phyloP scores from a whole-genome alignment of 2,113 vertebrate species.

The Corydoras sp. region DNA sequence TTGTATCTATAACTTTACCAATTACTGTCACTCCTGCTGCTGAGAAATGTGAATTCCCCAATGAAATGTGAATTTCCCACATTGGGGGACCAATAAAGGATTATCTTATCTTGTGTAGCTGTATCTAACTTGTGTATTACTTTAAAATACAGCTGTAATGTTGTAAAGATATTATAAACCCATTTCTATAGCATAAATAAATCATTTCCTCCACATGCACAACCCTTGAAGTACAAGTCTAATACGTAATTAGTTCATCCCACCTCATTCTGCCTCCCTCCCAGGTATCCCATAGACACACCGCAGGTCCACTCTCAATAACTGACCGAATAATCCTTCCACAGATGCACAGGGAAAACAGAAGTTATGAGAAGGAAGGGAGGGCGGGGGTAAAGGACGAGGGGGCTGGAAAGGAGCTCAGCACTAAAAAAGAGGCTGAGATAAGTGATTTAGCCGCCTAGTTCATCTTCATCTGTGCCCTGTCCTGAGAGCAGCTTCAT shows the following conservation, averaged over 20 bases:
- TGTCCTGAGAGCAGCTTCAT: constrained; percentile 68
- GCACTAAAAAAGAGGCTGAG: constrained; percentile 53
- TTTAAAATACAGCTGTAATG: too few species aligned
- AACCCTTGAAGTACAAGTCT: too few species aligned
- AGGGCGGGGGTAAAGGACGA: constrained; percentile 31
- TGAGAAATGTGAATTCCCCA: too few species aligned
- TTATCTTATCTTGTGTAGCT: too few species aligned
- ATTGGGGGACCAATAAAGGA: too few species aligned
- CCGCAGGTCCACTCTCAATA: constrained; percentile 24
- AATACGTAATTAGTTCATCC: not conserved
- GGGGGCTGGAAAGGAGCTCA: constrained; percentile 28
- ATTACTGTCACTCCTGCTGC: too few species aligned
- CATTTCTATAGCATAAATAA: not conserved
- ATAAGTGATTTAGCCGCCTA: constrained; percentile 66
- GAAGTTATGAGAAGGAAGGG: not conserved
- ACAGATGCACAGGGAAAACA: constrained; percentile 4
- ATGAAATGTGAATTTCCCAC: too few species aligned
- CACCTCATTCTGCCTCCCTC: not conserved
- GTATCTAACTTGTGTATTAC: too few species aligned
- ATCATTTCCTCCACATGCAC: not conserved
- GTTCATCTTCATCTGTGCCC: constrained; percentile 76
- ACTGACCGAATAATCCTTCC: constrained; percentile 28
- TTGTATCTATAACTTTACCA: too few species aligned
- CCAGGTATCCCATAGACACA: not conserved
- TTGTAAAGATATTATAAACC: not conserved